Evolutionary conservation across 1,140 invertebrate species (phyloP).

Genomic region (Acyrthosiphon pisum): DNA sequence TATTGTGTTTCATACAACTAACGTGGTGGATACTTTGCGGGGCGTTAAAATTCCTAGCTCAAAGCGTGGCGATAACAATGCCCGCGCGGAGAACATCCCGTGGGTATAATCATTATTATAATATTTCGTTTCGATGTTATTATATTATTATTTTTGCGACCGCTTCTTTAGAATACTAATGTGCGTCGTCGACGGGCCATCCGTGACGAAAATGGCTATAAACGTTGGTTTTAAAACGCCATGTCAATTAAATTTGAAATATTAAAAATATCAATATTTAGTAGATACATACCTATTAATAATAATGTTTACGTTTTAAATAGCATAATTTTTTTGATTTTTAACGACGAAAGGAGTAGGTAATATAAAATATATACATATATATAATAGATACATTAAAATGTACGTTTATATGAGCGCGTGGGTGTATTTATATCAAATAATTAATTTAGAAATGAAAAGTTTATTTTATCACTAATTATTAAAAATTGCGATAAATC

Average conservation of each 20-base stretch:
- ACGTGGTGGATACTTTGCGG: background rate
- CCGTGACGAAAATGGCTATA: background rate
- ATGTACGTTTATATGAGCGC: background rate
- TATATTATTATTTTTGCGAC: background rate
- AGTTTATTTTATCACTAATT: background rate
- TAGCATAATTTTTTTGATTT: background rate
- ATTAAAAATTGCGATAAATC: background rate
- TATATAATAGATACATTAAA: background rate
- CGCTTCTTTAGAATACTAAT: constrained; percentile 19
- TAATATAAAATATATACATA: background rate
- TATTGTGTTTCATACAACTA: background rate
- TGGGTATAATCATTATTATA: background rate
- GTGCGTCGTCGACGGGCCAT: background rate
- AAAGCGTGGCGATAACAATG: background rate
- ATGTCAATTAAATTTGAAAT: constrained; percentile 8
- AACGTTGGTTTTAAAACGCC: background rate
- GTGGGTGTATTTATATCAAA: background rate
- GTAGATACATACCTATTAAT: background rate
- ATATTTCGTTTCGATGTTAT: background rate
- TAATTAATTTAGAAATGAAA: background rate
- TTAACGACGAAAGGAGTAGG: background rate
- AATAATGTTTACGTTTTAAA: background rate
- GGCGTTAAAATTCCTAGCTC: constrained; percentile 29
- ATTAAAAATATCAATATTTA: background rate
- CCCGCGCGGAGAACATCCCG: background rate